phyloP scores from a whole-genome alignment of 2,888 invertebrate genomes.

The Junonia oenone region DNA sequence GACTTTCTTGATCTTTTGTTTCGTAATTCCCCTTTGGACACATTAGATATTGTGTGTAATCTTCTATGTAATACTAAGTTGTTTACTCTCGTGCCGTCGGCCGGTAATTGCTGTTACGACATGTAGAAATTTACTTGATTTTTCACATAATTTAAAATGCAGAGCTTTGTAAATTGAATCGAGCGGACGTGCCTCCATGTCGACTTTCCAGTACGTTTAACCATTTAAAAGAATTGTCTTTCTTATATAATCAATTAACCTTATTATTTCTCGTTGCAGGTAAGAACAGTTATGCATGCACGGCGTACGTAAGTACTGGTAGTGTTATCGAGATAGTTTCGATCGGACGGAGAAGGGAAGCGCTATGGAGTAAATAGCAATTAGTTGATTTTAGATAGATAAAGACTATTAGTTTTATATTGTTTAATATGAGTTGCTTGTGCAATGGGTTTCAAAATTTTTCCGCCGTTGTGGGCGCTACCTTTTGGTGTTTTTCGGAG shows the following conservation, averaged over 20 bases:
- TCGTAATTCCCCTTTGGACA: constrained; percentile 62
- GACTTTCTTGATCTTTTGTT: constrained; percentile 68
- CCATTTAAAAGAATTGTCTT: constrained; percentile 3
- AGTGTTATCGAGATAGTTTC: constrained; percentile 35
- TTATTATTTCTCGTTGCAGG: constrained; percentile 58
- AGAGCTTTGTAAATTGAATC: constrained; percentile 14
- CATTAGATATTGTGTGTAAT: constrained; percentile 58
- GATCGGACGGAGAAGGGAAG: constrained; percentile 27
- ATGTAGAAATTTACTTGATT: constrained; percentile 46
- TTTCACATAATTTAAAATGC: constrained; percentile 40
- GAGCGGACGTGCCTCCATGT: constrained; percentile 19
- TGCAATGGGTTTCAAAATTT: constrained; percentile 74
- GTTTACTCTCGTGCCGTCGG: constrained; percentile 56
- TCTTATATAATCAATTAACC: constrained; percentile 30
- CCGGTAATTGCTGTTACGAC: constrained; percentile 56
- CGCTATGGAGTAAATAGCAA: constrained; percentile 67
- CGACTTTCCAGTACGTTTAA: constrained; percentile 18
- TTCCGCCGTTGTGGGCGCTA: constrained; percentile 69
- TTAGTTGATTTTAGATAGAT: constrained; percentile 72
- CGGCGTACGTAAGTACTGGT: constrained; percentile 42
- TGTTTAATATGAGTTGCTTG: constrained; percentile 75
- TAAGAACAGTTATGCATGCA: constrained; percentile 43
- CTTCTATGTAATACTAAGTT: constrained; percentile 53
- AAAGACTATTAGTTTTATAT: constrained; percentile 72
- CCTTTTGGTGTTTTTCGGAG: constrained; percentile 78